These are phyloP conservation scores for Scolanthus callimorphus DNA, from an alignment of 92 coral and sea anemone genomes.

Conservation along the genomic window DNA sequence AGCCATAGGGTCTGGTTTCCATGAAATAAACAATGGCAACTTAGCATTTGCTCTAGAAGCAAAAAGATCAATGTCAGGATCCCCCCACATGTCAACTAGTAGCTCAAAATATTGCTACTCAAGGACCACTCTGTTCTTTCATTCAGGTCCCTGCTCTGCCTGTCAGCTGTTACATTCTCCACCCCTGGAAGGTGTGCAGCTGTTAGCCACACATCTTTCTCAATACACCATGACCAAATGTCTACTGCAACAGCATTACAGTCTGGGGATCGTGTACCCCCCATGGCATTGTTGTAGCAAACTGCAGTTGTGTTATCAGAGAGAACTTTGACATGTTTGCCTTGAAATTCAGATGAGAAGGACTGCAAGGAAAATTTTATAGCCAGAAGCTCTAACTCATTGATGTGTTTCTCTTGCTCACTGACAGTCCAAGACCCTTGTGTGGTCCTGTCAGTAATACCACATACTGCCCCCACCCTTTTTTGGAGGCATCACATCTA, in stretches of 20 bases:
- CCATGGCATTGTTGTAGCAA: slow-evolving; percentile 29
- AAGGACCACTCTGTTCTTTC: not conserved
- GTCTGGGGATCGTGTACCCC: slow-evolving; percentile 24
- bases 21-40: not conserved
- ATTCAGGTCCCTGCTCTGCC: not conserved
- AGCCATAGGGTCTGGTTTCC: not conserved
- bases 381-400: slow-evolving; percentile 34
- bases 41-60: not conserved
- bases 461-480: slow-evolving; percentile 45
- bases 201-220: not conserved
- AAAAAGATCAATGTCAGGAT: not conserved
- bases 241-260: not conserved
- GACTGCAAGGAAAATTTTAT: slow-evolving; percentile 27
- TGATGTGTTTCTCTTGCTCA: slow-evolving; percentile 23
- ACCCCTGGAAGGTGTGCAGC: not conserved
- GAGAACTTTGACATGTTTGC: slow-evolving; percentile 24
- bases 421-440: slow-evolving; percentile 16
- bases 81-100: too few relatives aligned
- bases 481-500: slow-evolving; percentile 28
- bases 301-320: slow-evolving; percentile 52
- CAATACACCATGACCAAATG: not conserved
- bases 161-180: not conserved
- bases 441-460: slow-evolving; percentile 9
- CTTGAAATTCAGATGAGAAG: slow-evolving; percentile 11
- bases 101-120: not conserved